Evolutionary conservation across 2,888 invertebrate species (phyloP).

Genomic region (Phragmatobia fuliginosa): DNA sequence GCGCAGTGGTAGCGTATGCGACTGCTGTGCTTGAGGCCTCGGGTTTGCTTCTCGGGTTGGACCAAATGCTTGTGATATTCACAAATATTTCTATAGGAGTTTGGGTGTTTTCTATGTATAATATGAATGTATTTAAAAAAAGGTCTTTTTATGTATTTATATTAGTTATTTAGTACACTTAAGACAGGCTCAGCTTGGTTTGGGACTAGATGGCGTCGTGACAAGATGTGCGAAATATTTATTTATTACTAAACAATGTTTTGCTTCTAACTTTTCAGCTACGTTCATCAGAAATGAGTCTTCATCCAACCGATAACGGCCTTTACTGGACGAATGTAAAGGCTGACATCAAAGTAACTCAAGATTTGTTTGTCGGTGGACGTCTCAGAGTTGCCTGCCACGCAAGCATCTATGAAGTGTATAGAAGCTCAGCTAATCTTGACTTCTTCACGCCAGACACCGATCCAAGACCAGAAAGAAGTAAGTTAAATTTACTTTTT

Average conservation of each 20-base stretch:
- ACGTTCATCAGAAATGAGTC: slow-evolving; percentile 73
- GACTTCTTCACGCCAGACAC: slow-evolving; percentile 90
- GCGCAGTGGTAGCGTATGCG: no score
- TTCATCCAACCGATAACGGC: slow-evolving; percentile 80
- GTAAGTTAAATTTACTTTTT: slow-evolving; percentile 86
- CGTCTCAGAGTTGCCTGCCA: slow-evolving; percentile 90
- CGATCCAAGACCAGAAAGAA: slow-evolving; percentile 93
- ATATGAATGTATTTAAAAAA: no score
- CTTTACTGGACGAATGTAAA: slow-evolving; percentile 87
- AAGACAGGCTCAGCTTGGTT: no score
- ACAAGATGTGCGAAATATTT: no score
- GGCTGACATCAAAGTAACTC: slow-evolving; percentile 85
- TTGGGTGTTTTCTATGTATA: no score
- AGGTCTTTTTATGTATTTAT: no score
- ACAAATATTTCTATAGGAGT: no score
- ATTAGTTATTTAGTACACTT: no score
- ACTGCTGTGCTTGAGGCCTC: no score
- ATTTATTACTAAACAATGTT: neutral
- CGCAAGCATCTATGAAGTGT: slow-evolving; percentile 90
- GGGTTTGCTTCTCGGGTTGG: no score
- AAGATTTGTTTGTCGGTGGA: slow-evolving; percentile 87
- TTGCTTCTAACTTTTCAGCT: slow-evolving; percentile 60
- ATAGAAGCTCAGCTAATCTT: slow-evolving; percentile 89
- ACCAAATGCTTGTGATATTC: no score
- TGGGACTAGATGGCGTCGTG: no score